Evolutionary conservation across 2,888 invertebrate genomes (phyloP), one percentile per base, ranked within the genome.

Genomic region (Pecten maximus): DNA sequence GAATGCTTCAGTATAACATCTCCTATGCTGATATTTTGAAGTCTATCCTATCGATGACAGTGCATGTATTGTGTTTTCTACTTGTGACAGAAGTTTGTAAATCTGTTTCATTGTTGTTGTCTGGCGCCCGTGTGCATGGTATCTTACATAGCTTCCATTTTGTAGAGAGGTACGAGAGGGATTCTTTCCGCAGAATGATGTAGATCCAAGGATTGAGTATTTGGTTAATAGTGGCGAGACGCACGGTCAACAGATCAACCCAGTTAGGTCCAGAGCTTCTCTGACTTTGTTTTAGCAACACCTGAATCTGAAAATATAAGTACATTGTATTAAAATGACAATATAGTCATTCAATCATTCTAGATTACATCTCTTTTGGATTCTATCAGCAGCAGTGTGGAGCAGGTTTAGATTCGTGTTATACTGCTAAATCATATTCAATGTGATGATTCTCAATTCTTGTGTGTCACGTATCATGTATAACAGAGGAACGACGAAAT

Each of bases 281-380:
- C 16, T 87, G 48, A 19, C 15, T 89, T 15, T 87, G 19, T 40
- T 89, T 89, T 40, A 89, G 50, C 15, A 89, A 60, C 60, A 89
- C 88, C 12, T 60, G 40, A 44, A 89, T 87, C 89, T 89, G 87
- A 50, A 89, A 89, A 54, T 12, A 89, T 10, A 87, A 40, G 44
- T 10, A 44, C 12, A 44, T 12, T 44, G 44, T 44, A 10, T 44
- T 44, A 44, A n/a, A n/a, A n/a, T n/a, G n/a, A n/a, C n/a, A n/a
- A n/a, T n/a, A n/a, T n/a, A n/a, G n/a, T n/a, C n/a, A n/a, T n/a
- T n/a, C n/a, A n/a, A n/a, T n/a, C n/a, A n/a, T n/a, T n/a, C n/a
- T n/a, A n/a, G n/a, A n/a, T n/a, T n/a, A n/a, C n/a, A n/a, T n/a
- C n/a, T n/a, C n/a, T n/a, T n/a, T n/a, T n/a, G n/a, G n/a, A n/a